Evolutionary conservation across 1,140 invertebrate species (phyloP).

Genomic region (Nymphalis io): DNA sequence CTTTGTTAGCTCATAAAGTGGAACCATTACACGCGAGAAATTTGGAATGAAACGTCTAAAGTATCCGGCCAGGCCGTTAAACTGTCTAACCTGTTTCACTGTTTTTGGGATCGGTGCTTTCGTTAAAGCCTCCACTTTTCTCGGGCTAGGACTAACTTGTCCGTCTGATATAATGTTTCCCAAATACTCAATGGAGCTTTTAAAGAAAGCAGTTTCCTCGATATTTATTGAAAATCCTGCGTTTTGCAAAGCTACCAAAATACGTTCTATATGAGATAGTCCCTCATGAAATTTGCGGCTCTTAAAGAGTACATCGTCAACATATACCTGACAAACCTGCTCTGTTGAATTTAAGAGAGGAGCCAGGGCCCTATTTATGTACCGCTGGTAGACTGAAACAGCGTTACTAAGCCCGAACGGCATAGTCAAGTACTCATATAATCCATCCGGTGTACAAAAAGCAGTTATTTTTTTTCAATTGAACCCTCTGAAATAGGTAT

Average conservation of each 20-base stretch:
- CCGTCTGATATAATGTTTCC: slow-evolving; percentile 44
- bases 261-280: slow-evolving; percentile 35
- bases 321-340: slow-evolving; percentile 27
- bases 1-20: slow-evolving; percentile 38
- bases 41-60: slow-evolving; percentile 40
- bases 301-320: slow-evolving; percentile 31
- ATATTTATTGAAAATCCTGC: slow-evolving; percentile 49
- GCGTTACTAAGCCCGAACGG: slow-evolving; percentile 45
- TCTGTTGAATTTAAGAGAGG: background rate
- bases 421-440: slow-evolving; percentile 39
- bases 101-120: slow-evolving; percentile 28
- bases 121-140: slow-evolving; percentile 32
- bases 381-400: slow-evolving; percentile 34
- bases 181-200: slow-evolving; percentile 45
- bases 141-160: slow-evolving; percentile 36
- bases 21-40: slow-evolving; percentile 30
- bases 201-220: slow-evolving; percentile 47
- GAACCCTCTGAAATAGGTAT: slow-evolving; percentile 55
- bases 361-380: slow-evolving; percentile 42
- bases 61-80: slow-evolving; percentile 42
- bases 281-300: slow-evolving; percentile 15
- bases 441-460: slow-evolving; percentile 59
- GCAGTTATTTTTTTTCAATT: slow-evolving; percentile 77
- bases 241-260: slow-evolving; percentile 39
- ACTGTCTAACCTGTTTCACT: slow-evolving; percentile 38